Conservation (phyloP, 2,888 invertebrate genomes). For the Bimastos eiseni region DNA sequence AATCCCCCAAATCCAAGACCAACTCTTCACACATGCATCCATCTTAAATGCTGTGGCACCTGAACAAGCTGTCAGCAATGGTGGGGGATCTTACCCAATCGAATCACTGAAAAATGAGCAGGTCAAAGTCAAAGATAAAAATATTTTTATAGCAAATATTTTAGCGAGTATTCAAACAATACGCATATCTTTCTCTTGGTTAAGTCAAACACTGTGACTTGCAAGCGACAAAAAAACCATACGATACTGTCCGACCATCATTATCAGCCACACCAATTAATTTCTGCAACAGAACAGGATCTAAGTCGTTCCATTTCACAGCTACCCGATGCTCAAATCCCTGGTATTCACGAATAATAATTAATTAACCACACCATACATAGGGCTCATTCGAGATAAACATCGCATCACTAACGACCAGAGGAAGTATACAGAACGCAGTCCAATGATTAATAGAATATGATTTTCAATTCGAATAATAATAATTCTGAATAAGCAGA, state of each 20-base stretch:
- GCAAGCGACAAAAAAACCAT: not conserved
- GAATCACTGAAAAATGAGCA: too few relatives aligned
- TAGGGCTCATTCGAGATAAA: not conserved
- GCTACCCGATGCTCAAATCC: not conserved
- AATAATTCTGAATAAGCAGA: not conserved
- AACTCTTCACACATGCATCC: too few relatives aligned
- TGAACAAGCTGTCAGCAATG: too few relatives aligned
- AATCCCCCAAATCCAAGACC: too few relatives aligned
- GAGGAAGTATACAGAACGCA: not conserved
- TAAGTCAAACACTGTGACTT: not conserved
- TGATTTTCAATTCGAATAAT: not conserved
- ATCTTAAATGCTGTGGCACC: too few relatives aligned
- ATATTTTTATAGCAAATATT: too few relatives aligned
- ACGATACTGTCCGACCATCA: not conserved
- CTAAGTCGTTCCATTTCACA: not conserved
- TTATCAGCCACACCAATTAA: not conserved
- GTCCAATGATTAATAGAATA: not conserved
- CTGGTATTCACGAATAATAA: not conserved
- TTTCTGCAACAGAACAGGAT: not conserved
- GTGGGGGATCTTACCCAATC: too few relatives aligned
- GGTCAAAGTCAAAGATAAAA: too few relatives aligned
- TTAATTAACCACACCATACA: constrained; percentile 4
- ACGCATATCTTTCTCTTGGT: not conserved
- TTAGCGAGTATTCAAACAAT: not conserved
- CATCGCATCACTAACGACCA: not conserved